These are phyloP conservation scores for Pseudomyrmex sp. DNA, from an alignment of 1,140 invertebrate species.

Conservation along the genomic window DNA sequence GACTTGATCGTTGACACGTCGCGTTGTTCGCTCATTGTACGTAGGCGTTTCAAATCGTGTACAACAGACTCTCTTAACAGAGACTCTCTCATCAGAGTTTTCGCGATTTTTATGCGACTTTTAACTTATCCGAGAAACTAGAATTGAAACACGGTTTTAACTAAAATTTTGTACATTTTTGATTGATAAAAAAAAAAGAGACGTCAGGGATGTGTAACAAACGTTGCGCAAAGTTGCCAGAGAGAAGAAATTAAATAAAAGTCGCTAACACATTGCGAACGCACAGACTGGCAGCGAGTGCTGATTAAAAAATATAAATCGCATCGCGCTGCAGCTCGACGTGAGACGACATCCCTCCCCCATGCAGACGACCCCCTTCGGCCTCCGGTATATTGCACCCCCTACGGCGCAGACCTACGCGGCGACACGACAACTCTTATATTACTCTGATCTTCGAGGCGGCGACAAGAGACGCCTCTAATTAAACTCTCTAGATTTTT, in stretches of 20 bases:
- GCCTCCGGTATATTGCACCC: constrained; percentile 59
- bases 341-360: constrained; percentile 15
- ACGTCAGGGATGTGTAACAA: not conserved
- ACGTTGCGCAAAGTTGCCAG: not conserved
- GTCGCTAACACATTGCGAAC: constrained; percentile 23
- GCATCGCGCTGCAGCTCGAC: constrained; percentile 27
- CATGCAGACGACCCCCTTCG: constrained; percentile 24
- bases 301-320: constrained; percentile 62
- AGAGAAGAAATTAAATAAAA: constrained; percentile 37
- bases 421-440: constrained; percentile 59
- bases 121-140: not conserved
- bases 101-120: not conserved
- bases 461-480: constrained; percentile 69
- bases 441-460: constrained; percentile 69
- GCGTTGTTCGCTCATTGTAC: not conserved
- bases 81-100: constrained; percentile 5
- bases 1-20: constrained; percentile 38
- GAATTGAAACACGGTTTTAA: too few relatives aligned
- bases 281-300: not conserved
- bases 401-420: constrained; percentile 37
- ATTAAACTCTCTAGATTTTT: constrained; percentile 71
- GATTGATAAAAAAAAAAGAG: not conserved
- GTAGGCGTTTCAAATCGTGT: not conserved
- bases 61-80: too few relatives aligned
- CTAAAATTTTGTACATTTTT: too few relatives aligned